Conservation (phyloP, 2,797 vertebrate genomes). For the Spheniscus humboldti region DNA sequence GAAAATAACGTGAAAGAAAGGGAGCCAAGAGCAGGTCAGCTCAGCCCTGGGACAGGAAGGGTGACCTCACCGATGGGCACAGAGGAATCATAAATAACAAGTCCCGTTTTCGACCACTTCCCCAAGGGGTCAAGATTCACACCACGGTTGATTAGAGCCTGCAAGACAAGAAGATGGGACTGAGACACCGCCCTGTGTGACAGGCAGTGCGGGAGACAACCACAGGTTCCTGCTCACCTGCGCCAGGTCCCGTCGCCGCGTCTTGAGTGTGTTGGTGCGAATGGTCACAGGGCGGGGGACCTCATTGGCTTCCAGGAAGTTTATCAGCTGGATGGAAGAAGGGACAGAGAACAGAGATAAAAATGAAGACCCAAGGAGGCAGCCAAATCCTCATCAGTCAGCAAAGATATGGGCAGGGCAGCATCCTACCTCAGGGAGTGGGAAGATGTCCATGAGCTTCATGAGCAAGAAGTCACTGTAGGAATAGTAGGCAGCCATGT, state of each 20-base stretch:
- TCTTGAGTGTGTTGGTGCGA: slow-evolving; percentile 94
- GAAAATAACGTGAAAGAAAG: not conserved
- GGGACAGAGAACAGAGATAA: not conserved
- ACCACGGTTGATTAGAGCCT: slow-evolving; percentile 97
- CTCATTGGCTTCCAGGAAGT: slow-evolving; percentile 96
- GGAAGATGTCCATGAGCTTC: slow-evolving; percentile 90
- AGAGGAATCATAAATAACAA: slow-evolving; percentile 94
- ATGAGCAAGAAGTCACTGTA: slow-evolving; percentile 89
- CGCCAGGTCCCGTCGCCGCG: slow-evolving; percentile 91
- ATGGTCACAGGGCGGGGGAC: slow-evolving; percentile 93
- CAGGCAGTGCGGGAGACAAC: not conserved
- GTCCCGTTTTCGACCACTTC: slow-evolving; percentile 97
- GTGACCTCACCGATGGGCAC: slow-evolving; percentile 88
- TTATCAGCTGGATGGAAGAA: slow-evolving; percentile 79
- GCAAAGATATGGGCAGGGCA: not conserved
- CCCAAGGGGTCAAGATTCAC: slow-evolving; percentile 96
- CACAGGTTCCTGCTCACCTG: slow-evolving; percentile 76
- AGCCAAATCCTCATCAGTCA: not conserved
- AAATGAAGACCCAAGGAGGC: not conserved
- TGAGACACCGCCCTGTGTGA: accelerated
- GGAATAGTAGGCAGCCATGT: slow-evolving; percentile 93
- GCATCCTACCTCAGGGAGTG: slow-evolving; percentile 86
- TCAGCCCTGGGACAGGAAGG: not conserved
- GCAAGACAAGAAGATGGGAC: not conserved
- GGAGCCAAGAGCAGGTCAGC: not conserved